These are phyloP conservation scores for Ictalurus punctatus DNA, from an alignment of 2,113 vertebrate genomes.

Conservation along the genomic window DNA sequence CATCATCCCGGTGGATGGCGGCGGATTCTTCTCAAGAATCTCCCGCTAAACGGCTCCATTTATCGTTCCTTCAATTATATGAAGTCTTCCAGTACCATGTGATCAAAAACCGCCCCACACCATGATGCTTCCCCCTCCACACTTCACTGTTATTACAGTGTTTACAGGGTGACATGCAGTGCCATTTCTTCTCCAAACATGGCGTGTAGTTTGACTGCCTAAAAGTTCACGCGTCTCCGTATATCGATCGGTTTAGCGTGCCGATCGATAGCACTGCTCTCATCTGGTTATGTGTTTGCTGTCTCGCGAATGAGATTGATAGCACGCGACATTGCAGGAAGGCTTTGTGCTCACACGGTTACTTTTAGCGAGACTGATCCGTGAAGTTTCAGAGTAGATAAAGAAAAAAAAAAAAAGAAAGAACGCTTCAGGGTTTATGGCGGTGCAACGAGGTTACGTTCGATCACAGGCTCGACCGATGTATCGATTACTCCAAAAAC, in stretches of 20 bases:
- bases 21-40: no score
- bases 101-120: no score
- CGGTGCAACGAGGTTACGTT: slow-evolving; percentile 16
- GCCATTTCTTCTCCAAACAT: no score
- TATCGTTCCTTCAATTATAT: no score
- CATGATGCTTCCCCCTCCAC: no score
- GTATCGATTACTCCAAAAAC: background rate
- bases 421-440: background rate
- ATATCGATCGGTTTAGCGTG: background rate
- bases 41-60: no score
- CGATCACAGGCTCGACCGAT: background rate
- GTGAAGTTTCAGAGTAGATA: background rate
- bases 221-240: background rate
- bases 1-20: no score
- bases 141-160: no score
- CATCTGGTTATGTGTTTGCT: background rate
- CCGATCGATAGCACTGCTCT: background rate
- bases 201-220: no score
- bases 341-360: background rate
- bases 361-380: background rate
- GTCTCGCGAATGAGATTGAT: background rate
- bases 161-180: no score
- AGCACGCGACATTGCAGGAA: background rate
- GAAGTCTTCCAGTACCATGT: no score
- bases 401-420: background rate